Percentiles rank a stretch among this genome's conserved stretches.
Evolutionary conservation across 2,797 vertebrate genomes (phyloP).

Genomic region (Myiotriccus ornatus): DNA sequence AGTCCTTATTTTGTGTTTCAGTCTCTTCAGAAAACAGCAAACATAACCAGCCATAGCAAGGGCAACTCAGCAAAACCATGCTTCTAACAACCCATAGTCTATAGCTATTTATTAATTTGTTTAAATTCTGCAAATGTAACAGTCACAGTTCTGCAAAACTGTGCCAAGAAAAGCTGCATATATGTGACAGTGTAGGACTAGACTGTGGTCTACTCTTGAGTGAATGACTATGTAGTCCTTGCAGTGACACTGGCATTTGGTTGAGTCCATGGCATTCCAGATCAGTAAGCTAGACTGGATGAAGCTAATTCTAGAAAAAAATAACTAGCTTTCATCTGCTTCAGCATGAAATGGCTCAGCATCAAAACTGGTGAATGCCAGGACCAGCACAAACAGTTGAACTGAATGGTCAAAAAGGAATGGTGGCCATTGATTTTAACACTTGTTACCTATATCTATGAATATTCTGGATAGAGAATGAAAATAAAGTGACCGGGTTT

Average conservation of each 20-base stretch:
- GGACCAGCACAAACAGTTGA: background rate
- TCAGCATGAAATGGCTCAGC: background rate
- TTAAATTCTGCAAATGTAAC: background rate
- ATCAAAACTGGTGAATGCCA: background rate
- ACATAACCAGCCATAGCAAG: background rate
- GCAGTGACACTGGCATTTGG: background rate
- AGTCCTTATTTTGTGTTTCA: background rate
- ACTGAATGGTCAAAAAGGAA: background rate
- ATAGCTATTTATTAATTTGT: background rate
- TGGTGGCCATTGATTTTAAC: background rate
- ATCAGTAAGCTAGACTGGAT: background rate
- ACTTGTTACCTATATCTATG: background rate
- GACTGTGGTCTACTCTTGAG: background rate
- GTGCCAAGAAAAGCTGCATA: background rate
- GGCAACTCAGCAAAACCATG: background rate
- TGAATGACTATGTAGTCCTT: background rate
- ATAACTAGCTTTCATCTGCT: background rate
- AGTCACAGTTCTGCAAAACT: background rate
- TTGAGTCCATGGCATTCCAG: background rate
- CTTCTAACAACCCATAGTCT: background rate
- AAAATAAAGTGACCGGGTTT: background rate
- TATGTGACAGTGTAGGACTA: background rate
- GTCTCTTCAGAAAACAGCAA: background rate
- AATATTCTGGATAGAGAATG: background rate
- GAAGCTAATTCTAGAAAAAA: background rate